Evolutionary conservation across 2,113 vertebrate genomes (phyloP), one percentile per base, ranked within the genome.

Genomic region (Eulemur rufifrons): DNA sequence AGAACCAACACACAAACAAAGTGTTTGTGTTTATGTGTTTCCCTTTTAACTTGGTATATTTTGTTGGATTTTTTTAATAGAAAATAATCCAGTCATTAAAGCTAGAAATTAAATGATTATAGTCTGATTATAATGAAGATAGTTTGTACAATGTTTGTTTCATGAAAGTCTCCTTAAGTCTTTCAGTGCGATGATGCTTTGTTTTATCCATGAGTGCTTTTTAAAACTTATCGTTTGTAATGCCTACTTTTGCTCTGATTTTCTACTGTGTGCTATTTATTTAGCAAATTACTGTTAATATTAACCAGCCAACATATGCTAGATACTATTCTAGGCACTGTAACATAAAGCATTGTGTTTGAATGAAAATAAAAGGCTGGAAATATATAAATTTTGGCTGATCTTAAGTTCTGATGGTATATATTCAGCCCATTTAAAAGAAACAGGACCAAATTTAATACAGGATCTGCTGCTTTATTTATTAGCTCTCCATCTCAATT

Each of bases 11-110:
- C 54, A 56, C 20, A 21, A 6, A 56, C 54, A 56, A 21, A 56
- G 8, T 21, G 54, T 56, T 56, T 21, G 6, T 21, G 18, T 63
- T 63, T 63, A 61, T 8, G 10, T 87, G 12, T 91, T 91, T 83
- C 32, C 18, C 71, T 94, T 91, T 59, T 94, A 83, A 83, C 42
- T 91, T 34, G 61, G 37, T 18, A 27, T 74, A 68, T 74, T 86
- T 94, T 85, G 59, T 76, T 86, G 39, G 39, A 42, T 81, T 32
- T 82, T 90, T 71, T 74, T 82, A n/a, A 68, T 76, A 76, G 66
- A 86, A 80, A 96, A 89, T 59, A 86, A 63, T 86, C 73, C 10
- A 69, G 42, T 86, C 73, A 86, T 80, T 71, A 86, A 94, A 91
- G 59, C 52, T 93, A 64, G 80, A 84, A 92, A 89, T 42, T 17